phyloP scores from a whole-genome alignment of 2,113 vertebrate species.

The Chamaetylas fuelleborni region DNA sequence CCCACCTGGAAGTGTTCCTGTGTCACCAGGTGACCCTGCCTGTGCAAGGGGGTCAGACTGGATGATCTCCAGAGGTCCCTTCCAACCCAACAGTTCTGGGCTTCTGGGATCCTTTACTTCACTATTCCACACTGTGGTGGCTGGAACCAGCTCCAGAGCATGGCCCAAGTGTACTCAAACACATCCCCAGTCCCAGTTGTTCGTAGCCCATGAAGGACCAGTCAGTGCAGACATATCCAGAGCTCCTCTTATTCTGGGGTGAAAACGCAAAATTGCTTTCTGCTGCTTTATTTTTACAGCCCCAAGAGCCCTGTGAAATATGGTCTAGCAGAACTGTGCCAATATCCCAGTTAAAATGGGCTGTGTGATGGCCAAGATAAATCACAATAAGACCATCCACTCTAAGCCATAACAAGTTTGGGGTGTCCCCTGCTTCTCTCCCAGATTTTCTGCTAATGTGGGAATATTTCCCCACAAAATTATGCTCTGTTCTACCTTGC shows the following conservation, averaged over 20 bases:
- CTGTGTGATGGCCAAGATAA: neutral
- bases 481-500: neutral
- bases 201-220: neutral
- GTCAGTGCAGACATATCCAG: neutral
- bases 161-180: neutral
- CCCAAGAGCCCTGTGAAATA: neutral
- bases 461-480: neutral
- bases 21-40: neutral
- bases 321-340: neutral
- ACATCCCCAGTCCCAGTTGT: neutral
- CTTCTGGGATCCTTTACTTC: neutral
- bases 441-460: neutral
- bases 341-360: neutral
- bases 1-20: neutral
- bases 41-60: neutral
- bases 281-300: neutral
- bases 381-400: neutral
- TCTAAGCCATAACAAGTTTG: neutral
- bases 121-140: accelerated
- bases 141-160: neutral
- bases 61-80: neutral
- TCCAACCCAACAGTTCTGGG: neutral
- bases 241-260: neutral
- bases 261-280: neutral
- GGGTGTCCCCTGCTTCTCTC: neutral